These are phyloP conservation scores for Micrasema longulum DNA, from an alignment of 1,140 invertebrate species.

Conservation along the genomic window DNA sequence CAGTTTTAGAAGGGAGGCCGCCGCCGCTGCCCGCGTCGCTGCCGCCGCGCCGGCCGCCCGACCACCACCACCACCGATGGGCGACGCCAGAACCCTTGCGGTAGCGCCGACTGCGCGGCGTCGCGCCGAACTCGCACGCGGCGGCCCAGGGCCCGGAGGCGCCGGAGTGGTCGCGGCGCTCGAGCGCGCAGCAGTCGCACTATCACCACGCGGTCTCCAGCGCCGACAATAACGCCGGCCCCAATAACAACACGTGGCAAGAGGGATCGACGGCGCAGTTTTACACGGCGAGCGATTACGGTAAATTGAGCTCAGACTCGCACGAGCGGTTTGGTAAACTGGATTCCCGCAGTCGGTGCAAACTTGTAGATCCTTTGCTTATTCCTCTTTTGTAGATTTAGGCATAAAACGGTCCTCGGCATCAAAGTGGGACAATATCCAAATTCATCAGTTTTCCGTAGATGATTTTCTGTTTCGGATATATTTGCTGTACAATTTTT, in stretches of 20 bases:
- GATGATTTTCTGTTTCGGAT: too few relatives aligned
- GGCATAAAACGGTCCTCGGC: too few relatives aligned
- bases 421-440: too few relatives aligned
- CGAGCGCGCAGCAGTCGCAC: slow-evolving; percentile 18
- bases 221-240: slow-evolving; percentile 59
- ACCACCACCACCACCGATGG: slow-evolving; percentile 45
- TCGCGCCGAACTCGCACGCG: background rate
- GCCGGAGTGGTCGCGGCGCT: slow-evolving; percentile 8
- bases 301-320: slow-evolving; percentile 56
- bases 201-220: slow-evolving; percentile 30
- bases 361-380: too few relatives aligned
- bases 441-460: too few relatives aligned
- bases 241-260: slow-evolving; percentile 37
- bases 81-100: slow-evolving; percentile 2
- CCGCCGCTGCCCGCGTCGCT: slow-evolving; percentile 49
- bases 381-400: too few relatives aligned
- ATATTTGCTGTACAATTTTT: too few relatives aligned
- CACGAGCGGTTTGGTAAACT: too few relatives aligned
- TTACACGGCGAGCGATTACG: slow-evolving; percentile 63
- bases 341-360: too few relatives aligned
- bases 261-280: slow-evolving; percentile 59
- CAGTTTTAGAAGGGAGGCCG: slow-evolving; percentile 35
- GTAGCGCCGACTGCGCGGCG: slow-evolving; percentile 3
- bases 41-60: slow-evolving; percentile 42
- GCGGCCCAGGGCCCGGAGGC: slow-evolving; percentile 7